These are phyloP conservation scores for Amphipyra berbera DNA, from an alignment of 2,888 invertebrate genomes.

Conservation along the genomic window DNA sequence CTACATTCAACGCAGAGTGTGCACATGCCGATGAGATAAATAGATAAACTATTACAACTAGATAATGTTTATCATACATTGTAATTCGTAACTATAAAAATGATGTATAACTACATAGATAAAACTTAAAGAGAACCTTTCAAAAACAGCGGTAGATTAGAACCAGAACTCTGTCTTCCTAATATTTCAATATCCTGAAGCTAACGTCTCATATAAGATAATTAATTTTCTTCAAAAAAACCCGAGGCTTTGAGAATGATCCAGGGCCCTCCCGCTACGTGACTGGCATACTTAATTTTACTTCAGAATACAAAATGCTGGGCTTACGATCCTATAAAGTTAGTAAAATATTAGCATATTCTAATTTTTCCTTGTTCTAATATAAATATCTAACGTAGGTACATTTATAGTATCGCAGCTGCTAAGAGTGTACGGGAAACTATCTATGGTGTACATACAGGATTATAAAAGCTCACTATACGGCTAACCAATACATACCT, in stretches of 20 bases:
- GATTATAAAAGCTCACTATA: too few species aligned
- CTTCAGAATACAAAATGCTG: conserved; percentile 13
- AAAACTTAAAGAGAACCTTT: conserved; percentile 1
- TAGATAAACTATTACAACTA: conserved; percentile 12
- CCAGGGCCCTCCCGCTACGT: conserved; percentile 34
- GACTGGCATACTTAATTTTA: conserved; percentile 46
- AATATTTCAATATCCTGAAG: conserved; percentile 14
- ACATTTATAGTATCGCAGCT: background rate
- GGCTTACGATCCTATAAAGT: conserved; percentile 11
- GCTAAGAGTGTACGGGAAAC: background rate
- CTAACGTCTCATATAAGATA: conserved; percentile 7
- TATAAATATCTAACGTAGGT: background rate
- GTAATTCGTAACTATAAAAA: background rate
- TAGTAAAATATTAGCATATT: conserved; percentile 19
- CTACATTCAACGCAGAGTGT: conserved; percentile 7
- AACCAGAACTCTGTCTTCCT: background rate
- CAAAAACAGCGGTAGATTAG: background rate
- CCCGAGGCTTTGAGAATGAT: conserved; percentile 24
- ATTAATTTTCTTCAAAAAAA: conserved; percentile 37
- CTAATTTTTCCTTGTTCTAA: background rate
- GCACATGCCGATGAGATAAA: conserved; percentile 31
- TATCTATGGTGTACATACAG: background rate
- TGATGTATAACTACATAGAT: conserved; percentile 7
- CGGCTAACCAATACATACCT: too few species aligned
- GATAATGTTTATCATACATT: conserved; percentile 15